A percentile compares a stretch with the other conserved stretches of the same genome.
Evolutionary conservation across 2,888 invertebrate genomes (phyloP).

Genomic region (Drosophila siamana): DNA sequence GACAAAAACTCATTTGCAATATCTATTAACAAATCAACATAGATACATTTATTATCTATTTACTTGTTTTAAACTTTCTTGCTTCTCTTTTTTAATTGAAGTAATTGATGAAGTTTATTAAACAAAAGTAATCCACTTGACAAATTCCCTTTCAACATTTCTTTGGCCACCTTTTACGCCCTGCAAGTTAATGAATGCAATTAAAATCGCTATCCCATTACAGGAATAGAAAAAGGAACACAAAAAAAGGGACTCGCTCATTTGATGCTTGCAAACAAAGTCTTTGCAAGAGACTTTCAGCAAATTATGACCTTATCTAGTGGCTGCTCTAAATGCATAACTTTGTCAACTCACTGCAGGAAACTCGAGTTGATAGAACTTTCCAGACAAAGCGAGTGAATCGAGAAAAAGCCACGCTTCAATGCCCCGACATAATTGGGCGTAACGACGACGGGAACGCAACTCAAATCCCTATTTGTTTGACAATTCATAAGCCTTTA

Average conservation of each 20-base stretch:
- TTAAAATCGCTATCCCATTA: background rate
- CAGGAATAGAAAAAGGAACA: background rate
- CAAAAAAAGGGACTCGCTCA: background rate
- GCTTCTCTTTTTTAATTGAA: too few relatives aligned
- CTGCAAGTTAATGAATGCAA: background rate
- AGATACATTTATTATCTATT: too few relatives aligned
- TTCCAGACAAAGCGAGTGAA: constrained; percentile 1
- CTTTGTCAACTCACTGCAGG: background rate
- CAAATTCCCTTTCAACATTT: too few relatives aligned
- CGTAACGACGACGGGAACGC: background rate
- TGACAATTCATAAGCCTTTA: constrained; percentile 10
- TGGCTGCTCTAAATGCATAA: background rate
- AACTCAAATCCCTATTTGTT: constrained; percentile 9
- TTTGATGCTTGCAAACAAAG: background rate
- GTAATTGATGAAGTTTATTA: too few relatives aligned
- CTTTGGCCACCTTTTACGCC: too few relatives aligned
- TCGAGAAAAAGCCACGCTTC: constrained; percentile 1
- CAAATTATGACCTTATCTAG: background rate
- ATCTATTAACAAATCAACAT: too few relatives aligned
- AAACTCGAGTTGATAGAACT: constrained; percentile 2
- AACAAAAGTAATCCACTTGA: too few relatives aligned
- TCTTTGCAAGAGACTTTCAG: background rate
- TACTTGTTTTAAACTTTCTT: too few relatives aligned
- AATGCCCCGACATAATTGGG: constrained; percentile 1
- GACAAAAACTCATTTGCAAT: too few relatives aligned